These are phyloP conservation scores for Dendrolimus kikuchii DNA, from an alignment of 1,140 invertebrate genomes.

Conservation along the genomic window DNA sequence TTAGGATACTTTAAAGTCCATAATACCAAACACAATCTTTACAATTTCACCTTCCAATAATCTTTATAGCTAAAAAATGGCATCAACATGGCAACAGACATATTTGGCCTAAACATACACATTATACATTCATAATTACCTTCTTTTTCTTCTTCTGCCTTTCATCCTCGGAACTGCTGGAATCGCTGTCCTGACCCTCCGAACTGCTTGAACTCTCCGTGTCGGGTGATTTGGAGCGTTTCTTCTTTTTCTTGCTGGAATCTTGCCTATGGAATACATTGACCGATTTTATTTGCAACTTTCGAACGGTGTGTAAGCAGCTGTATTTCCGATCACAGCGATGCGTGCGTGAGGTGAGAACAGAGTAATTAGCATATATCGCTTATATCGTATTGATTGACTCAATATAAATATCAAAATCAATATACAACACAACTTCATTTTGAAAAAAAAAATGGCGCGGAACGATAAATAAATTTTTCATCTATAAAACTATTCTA, in stretches of 20 bases:
- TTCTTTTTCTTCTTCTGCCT: conserved; percentile 73
- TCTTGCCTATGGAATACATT: conserved; percentile 38
- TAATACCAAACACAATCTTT: conserved; percentile 37
- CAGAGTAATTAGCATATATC: too few relatives aligned
- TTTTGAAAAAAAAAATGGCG: too few relatives aligned
- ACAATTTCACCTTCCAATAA: conserved; percentile 18
- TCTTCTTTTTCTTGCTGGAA: conserved; percentile 72
- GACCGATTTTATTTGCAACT: not conserved
- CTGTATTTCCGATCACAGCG: too few relatives aligned
- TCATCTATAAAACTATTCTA: too few relatives aligned
- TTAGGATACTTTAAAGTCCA: too few relatives aligned
- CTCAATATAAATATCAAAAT: too few relatives aligned
- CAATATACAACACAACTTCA: too few relatives aligned
- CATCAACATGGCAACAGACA: conserved; percentile 15
- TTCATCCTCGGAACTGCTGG: conserved; percentile 63
- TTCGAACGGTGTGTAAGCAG: too few relatives aligned
- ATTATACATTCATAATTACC: conserved; percentile 45
- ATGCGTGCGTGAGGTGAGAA: too few relatives aligned
- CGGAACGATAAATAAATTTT: too few relatives aligned
- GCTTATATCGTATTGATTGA: too few relatives aligned
- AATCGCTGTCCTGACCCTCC: conserved; percentile 58
- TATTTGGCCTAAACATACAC: conserved; percentile 1
- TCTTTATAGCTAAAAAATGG: conserved; percentile 12
- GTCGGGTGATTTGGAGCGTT: conserved; percentile 70
- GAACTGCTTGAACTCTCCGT: conserved; percentile 61